Base-by-base conservation (phyloP, 2,888 invertebrate genomes). In the Caenorhabditis sp. region DNA sequence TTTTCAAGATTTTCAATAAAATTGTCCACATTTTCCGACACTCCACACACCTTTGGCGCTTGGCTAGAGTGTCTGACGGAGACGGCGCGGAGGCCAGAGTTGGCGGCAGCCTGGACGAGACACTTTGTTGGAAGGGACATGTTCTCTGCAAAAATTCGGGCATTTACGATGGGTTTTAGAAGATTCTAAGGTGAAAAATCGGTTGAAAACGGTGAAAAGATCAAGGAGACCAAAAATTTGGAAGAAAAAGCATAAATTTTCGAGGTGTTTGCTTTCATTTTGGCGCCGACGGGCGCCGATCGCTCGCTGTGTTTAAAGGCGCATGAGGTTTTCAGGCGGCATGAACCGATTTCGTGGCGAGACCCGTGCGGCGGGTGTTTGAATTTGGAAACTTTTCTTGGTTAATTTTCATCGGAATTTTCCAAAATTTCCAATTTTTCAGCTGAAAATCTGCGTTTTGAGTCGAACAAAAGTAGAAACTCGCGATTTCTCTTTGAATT, bases 21-120 rank as follows among this genome's bases (percentile, higher is more conserved):
- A 41, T 41, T 16, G 6, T 38, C 6, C 6, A 6, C 12, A 38
- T 38, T 12, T 38, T 38, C 38, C 12, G 6, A 2, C 38, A 38
- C 12, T 38, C 8, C 12, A 38, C 61, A 31, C 41, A 87, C 88
- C 84, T 89, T 89, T 54, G 88, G 88, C 24, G 85, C 77, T 44
- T 86, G 86, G 84, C 87, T 87, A 47, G 86, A 86, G 76, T 89
- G 80, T 24, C 88, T 85, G 69, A 77, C 85, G n/a, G 88, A 81
- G 12, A 81, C 76, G 38, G 80, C 70, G 51, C 87, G 84, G 24
- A 86, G 76, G 54, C 80, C 83, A n/a, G 77, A 77, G 77, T 69
- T 80, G 70, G 84, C 74, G 41, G 84, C 73, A 26, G 76, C 85
- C 24, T 80, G 68, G 38, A 76, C 75, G 63, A 81, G 80, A 38